Conservation (phyloP, 2,888 invertebrate species). For the Choristoneura rosaceana region DNA sequence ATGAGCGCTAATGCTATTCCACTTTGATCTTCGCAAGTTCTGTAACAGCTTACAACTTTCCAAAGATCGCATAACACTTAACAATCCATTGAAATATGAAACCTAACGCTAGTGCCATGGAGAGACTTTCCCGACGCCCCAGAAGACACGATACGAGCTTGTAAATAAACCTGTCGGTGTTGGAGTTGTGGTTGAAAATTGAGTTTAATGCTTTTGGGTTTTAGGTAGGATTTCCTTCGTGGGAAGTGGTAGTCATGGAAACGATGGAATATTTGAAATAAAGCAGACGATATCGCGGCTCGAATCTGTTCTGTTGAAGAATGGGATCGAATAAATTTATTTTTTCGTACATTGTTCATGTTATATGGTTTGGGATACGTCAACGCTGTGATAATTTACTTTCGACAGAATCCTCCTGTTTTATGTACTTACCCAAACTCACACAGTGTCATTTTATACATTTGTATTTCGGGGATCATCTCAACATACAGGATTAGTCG, state of each 20-base stretch:
- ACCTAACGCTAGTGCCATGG: not conserved
- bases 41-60: not conserved
- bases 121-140: not conserved
- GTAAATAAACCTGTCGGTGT: not conserved
- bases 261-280: conserved; percentile 7
- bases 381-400: not conserved
- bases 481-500: too few species aligned
- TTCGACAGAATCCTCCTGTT: not conserved
- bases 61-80: not conserved
- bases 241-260: not conserved
- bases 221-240: not conserved
- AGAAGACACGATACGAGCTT: not conserved
- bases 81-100: not conserved
- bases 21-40: not conserved
- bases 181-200: not conserved
- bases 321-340: not conserved
- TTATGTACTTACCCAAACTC: too few species aligned
- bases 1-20: conserved; percentile 4
- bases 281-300: not conserved
- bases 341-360: not conserved
- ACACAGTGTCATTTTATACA: too few species aligned
- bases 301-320: not conserved
- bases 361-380: not conserved
- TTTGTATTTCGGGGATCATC: too few species aligned
- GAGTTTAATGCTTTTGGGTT: not conserved